Conservation (phyloP, 2,888 invertebrate genomes). For the Drosophila rubida region DNA sequence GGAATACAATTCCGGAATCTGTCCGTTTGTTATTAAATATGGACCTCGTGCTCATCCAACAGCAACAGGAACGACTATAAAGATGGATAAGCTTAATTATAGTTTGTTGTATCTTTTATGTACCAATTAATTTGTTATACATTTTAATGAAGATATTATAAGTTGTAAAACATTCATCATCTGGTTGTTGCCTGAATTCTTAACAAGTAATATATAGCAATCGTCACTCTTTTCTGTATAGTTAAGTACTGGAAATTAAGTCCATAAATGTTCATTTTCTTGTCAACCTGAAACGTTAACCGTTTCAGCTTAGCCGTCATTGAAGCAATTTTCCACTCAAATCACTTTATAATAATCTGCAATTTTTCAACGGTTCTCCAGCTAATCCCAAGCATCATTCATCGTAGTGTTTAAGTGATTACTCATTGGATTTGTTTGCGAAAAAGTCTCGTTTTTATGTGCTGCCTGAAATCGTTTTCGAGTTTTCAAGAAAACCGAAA, state of each 20-base stretch:
- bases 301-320: background rate
- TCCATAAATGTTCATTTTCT: too few species aligned
- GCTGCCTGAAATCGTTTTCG: constrained; percentile 27
- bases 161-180: background rate
- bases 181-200: too few species aligned
- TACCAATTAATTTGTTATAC: background rate
- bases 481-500: constrained; percentile 47
- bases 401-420: constrained; percentile 16
- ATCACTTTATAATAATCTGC: background rate
- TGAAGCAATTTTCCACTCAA: background rate
- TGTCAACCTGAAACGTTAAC: too few species aligned
- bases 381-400: background rate
- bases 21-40: too few species aligned
- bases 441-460: background rate
- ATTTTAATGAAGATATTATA: background rate
- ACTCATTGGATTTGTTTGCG: constrained; percentile 27
- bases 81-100: too few species aligned
- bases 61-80: too few species aligned
- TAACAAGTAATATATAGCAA: too few species aligned
- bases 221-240: too few species aligned
- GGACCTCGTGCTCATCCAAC: too few species aligned
- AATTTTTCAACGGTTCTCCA: constrained; percentile 9
- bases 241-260: too few species aligned
- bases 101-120: too few species aligned
- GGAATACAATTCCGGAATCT: too few species aligned